Base-by-base conservation (phyloP, 2,888 invertebrate species). In the Dyspetes luteomarginatus region DNA sequence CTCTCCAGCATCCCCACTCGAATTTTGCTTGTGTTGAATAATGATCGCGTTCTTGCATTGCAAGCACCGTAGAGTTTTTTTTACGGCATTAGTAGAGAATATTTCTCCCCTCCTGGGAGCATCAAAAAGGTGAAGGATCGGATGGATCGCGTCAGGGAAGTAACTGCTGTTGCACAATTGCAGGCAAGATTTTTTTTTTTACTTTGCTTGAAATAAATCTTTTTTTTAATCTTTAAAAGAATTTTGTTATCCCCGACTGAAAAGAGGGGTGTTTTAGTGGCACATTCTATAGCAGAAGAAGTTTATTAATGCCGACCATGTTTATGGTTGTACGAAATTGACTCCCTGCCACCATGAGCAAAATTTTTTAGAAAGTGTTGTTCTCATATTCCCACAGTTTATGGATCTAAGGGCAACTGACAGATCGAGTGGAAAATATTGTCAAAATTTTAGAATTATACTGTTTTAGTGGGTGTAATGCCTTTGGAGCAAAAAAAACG, bases 21-120 rank as follows among this genome's bases (percentile, higher is more conserved):
- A 50, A 65, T 82, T 67, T 72, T 62, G 60, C 74, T 75, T 72
- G 78, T 75, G 60, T 62, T 77, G 48, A 81, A 77, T 81, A 83
- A 83, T 75, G 81, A 75, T 78, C 75, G n/a, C n/a, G 75, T 75
- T 69, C 68, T 78, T 65, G 26, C 52, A 48, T 48, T 52, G 62
- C 55, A 65, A 69, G 62, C 24, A 64, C 30, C 65, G 58, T 41
- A 41, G 17, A 17, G 19, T 55, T 30, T 48, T 56, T 68, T 69
- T 73, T 12, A 24, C 28, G 28, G 41, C 56, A 68, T 62, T 64
- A 71, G 67, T 68, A 74, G 73, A 74, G 77, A 74, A 60, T 77
- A 71, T 73, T 67, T 62, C 30, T n/a, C 56, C 22, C 36, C 62
- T 65, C 30, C 26, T 55, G 45, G 65, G 65, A 52, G 30, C 36